These are phyloP conservation scores for Phoenicopterus ruber DNA, from an alignment of 2,113 vertebrate genomes.

Conservation along the genomic window DNA sequence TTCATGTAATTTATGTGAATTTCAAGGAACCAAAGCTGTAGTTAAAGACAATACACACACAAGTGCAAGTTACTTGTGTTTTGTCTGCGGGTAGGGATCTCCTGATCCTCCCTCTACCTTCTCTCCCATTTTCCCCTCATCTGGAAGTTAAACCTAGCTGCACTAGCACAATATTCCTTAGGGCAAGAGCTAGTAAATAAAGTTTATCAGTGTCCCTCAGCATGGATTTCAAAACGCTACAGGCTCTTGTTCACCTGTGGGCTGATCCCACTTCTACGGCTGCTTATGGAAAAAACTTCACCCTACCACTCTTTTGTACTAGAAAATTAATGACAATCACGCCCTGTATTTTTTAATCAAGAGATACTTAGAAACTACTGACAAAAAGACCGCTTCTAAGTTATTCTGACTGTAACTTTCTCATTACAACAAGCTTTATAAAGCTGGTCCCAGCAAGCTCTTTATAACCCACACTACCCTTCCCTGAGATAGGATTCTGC, in stretches of 20 bases:
- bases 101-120: not conserved
- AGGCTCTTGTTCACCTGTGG: not conserved
- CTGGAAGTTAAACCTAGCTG: not conserved
- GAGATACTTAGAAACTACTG: not conserved
- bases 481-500: not conserved
- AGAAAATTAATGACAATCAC: not conserved
- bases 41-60: not conserved
- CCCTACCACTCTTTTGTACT: not conserved
- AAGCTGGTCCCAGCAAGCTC: not conserved
- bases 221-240: accelerated
- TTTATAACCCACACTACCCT: not conserved
- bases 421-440: not conserved
- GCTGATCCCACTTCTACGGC: not conserved
- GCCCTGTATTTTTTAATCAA: not conserved
- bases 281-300: not conserved
- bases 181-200: not conserved
- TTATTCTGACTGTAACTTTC: not conserved
- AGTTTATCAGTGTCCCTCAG: not conserved
- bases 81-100: not conserved
- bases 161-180: not conserved
- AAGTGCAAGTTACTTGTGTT: not conserved
- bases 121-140: not conserved
- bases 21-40: not conserved
- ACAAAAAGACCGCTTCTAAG: not conserved
- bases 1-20: not conserved